A percentile compares a stretch with the other conserved stretches of the same genome.
These are phyloP conservation scores for Penelope pileata DNA, from an alignment of 2,113 vertebrate species.

Conservation along the genomic window DNA sequence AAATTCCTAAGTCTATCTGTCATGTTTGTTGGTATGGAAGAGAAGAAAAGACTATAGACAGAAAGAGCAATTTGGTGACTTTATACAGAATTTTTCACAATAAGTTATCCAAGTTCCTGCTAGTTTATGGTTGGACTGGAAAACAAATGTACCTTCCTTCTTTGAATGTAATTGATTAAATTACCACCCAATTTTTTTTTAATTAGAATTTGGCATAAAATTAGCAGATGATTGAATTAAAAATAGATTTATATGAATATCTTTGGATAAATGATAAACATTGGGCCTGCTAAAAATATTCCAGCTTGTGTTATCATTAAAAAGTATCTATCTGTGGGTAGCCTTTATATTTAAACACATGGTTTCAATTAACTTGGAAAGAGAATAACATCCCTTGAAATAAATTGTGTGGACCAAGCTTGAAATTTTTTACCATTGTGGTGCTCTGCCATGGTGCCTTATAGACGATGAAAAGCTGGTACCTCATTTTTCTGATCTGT, in stretches of 20 bases:
- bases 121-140: neutral
- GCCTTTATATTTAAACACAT: neutral
- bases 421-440: neutral
- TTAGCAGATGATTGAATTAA: neutral
- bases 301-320: neutral
- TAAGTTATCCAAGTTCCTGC: neutral
- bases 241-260: neutral
- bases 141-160: neutral
- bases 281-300: neutral
- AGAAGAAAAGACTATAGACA: neutral
- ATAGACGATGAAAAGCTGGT: neutral
- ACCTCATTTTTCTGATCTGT: conserved; percentile 35
- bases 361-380: neutral
- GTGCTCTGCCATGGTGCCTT: neutral
- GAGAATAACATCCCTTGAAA: neutral
- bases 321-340: neutral
- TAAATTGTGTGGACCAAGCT: neutral
- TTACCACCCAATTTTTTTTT: neutral
- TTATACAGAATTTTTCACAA: neutral
- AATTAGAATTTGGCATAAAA: neutral
- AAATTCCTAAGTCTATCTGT: neutral
- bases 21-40: neutral
- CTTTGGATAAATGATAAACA: neutral
- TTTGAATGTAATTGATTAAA: neutral
- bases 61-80: neutral